Evolutionary conservation across 2,797 vertebrate species (phyloP), one percentile per base, ranked within the genome.

Genomic region (Rhabdophis nuchalis): DNA sequence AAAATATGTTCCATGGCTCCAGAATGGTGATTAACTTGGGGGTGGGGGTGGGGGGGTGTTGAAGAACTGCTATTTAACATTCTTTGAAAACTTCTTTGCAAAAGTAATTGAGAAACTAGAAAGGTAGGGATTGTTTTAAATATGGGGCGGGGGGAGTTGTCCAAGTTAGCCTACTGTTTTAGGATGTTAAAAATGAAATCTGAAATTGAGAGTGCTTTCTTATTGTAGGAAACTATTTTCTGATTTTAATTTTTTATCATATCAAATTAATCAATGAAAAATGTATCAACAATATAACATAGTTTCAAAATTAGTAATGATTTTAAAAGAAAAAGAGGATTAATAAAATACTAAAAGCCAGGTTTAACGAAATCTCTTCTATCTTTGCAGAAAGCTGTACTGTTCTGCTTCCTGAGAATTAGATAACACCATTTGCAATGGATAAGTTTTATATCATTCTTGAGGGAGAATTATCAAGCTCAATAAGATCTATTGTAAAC

Each of bases 401-500:
- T 92, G 32, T 89, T 85, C 56, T 82, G 85, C 64, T 88, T 64
- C 52, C 29, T 46, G 88, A 87, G 56, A 56, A 91, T 82, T 56
- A n/a, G 61, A 32, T 85, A 77, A 87, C 57, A 53, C 5, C 23
- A 54, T 92, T 27, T 29, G 60, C 57, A 93, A 64, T 32, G 72
- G 53, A 90, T 82, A 64, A 32, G 27, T 91, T 93, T 91, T 64
- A 91, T 58, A 91, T 52, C 58, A 18, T 52, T 92, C 32, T 46
- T 90, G 85, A 50, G 13, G 53, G 68, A 41, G 14, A 36, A 56
- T 29, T 90, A 85, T 29, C 60, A 60, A 61, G 25, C 61, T 92
- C n/a, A 86, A 32, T 50, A 82, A 58, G 32, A 20, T 85, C 27
- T 50, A 52, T 10, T 92, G 50, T 88, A 92, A 87, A 93, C 29